A percentile compares a stretch with the other conserved stretches of the same genome.
These are phyloP conservation scores for human DNA, from an alignment of 2,113 vertebrate species.

Conservation along the genomic window GRCh38 chrX:109284001-109284500, in stretches of 20 bases:
- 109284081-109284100: background rate
- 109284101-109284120: background rate
- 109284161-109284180: background rate
- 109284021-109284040: background rate
- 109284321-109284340: background rate
- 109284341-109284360: background rate
- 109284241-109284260: background rate
- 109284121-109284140: background rate
- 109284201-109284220: background rate
- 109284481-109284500: background rate
- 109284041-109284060: background rate
- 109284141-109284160: background rate
- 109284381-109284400: background rate
- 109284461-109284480: background rate
- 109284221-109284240: background rate
- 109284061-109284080: background rate
- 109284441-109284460: background rate
- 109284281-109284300: conserved; percentile 16
- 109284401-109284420: background rate
- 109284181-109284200: background rate
- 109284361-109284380: background rate
- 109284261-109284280: background rate
- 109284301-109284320: conserved; percentile 15
- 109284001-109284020: background rate
- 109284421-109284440: background rate